Conservation (phyloP, 2,113 vertebrate genomes). For the Dascyllus trimaculatus region DNA sequence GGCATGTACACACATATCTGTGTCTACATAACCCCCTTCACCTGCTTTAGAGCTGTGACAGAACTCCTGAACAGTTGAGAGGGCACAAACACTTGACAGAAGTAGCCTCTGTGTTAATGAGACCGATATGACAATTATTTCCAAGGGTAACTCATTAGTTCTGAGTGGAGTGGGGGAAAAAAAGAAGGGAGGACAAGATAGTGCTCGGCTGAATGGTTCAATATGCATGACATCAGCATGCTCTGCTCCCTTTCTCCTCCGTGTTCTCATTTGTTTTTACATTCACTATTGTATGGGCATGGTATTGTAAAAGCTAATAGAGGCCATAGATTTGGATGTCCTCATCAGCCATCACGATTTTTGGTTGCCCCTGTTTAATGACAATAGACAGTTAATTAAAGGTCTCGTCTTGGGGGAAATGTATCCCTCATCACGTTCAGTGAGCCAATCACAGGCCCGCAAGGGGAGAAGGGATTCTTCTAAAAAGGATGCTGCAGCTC, state of each 20-base stretch:
- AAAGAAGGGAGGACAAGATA: constrained; percentile 40
- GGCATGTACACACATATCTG: neutral
- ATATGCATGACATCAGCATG: constrained; percentile 55
- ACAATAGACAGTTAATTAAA: constrained; percentile 76
- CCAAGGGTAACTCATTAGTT: constrained; percentile 73
- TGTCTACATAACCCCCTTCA: neutral
- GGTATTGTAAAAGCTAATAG: constrained; percentile 8
- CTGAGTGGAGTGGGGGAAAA: constrained; percentile 21
- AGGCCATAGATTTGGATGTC: constrained; percentile 30
- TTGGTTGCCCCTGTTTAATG: constrained; percentile 49
- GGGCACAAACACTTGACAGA: constrained; percentile 58
- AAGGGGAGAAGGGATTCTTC: constrained; percentile 5
- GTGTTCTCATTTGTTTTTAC: constrained; percentile 29
- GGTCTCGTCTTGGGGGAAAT: constrained; percentile 60
- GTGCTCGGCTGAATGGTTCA: constrained; percentile 24
- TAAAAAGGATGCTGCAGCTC: constrained; percentile 23
- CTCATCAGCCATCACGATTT: constrained; percentile 42
- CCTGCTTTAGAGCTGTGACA: constrained; percentile 13
- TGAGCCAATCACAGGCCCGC: constrained; percentile 34
- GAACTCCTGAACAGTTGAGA: constrained; percentile 45
- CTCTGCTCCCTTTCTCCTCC: constrained; percentile 17
- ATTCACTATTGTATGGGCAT: neutral
- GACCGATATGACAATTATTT: constrained; percentile 76
- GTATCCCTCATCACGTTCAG: constrained; percentile 51
- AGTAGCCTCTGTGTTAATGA: constrained; percentile 70